Conservation (phyloP, 2,113 vertebrate genomes). For the Strix uralensis region DNA sequence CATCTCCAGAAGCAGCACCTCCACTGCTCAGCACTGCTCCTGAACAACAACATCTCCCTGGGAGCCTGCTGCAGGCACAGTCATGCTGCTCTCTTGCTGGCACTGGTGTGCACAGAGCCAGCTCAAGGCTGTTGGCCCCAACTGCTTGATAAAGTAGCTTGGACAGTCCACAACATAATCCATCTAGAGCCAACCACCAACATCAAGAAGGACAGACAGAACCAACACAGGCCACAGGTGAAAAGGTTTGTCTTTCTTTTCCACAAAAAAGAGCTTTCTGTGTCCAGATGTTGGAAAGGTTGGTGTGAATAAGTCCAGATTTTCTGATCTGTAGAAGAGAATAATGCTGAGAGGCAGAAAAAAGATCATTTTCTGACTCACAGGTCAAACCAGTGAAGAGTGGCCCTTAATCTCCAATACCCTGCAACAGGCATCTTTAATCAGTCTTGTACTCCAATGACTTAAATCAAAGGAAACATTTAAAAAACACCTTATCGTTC, state of each 20-base stretch:
- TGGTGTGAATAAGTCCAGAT: background rate
- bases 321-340: background rate
- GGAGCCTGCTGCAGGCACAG: background rate
- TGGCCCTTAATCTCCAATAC: background rate
- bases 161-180: accelerated
- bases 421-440: background rate
- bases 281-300: background rate
- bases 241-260: background rate
- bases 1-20: background rate
- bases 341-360: background rate
- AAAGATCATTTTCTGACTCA: background rate
- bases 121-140: background rate
- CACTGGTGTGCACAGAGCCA: background rate
- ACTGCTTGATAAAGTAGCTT: background rate
- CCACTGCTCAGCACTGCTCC: background rate
- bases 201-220: background rate
- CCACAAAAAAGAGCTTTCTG: background rate
- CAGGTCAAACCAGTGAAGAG: background rate
- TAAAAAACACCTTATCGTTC: background rate
- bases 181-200: background rate
- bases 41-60: background rate
- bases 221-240: background rate
- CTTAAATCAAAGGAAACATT: background rate
- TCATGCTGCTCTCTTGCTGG: background rate
- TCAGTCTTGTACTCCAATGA: background rate